A percentile compares a stretch with the other conserved stretches of the same genome.
These are phyloP conservation scores for Caenorhabditis parvicauda DNA, from an alignment of 2,888 invertebrate genomes.

Conservation along the genomic window DNA sequence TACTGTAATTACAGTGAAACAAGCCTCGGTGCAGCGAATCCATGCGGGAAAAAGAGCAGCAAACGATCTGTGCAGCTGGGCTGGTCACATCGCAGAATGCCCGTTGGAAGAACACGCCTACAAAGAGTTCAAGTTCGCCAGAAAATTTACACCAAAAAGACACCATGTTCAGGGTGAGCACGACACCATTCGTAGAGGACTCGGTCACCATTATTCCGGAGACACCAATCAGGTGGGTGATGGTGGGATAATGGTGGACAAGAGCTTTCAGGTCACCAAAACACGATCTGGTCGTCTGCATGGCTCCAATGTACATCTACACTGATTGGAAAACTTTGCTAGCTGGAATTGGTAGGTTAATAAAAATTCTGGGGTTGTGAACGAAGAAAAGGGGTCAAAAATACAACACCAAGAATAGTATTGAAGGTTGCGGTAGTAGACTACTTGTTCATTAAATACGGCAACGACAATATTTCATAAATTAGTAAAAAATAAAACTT, in stretches of 20 bases:
- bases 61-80: slow-evolving; percentile 59
- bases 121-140: slow-evolving; percentile 33
- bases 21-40: slow-evolving; percentile 38
- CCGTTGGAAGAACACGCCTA: slow-evolving; percentile 40
- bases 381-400: too few relatives aligned
- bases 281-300: slow-evolving; percentile 54
- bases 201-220: slow-evolving; percentile 34
- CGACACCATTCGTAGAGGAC: slow-evolving; percentile 37
- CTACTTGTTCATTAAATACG: too few relatives aligned
- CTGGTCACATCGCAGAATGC: slow-evolving; percentile 59
- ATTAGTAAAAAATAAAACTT: too few relatives aligned
- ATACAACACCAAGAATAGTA: not conserved
- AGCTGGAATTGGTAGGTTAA: slow-evolving; percentile 43
- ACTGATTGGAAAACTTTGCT: slow-evolving; percentile 61
- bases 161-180: slow-evolving; percentile 38
- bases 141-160: too few relatives aligned
- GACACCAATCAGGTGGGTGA: slow-evolving; percentile 24
- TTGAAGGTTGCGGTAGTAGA: not conserved
- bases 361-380: too few relatives aligned
- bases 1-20: slow-evolving; percentile 24
- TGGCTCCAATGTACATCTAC: slow-evolving; percentile 61
- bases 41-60: slow-evolving; percentile 51
- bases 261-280: slow-evolving; percentile 17
- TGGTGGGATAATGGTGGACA: slow-evolving; percentile 6
- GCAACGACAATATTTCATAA: too few relatives aligned